Evolutionary conservation across 2,797 vertebrate genomes (phyloP).

Genomic region (Aselliscus stoliczkanus): DNA sequence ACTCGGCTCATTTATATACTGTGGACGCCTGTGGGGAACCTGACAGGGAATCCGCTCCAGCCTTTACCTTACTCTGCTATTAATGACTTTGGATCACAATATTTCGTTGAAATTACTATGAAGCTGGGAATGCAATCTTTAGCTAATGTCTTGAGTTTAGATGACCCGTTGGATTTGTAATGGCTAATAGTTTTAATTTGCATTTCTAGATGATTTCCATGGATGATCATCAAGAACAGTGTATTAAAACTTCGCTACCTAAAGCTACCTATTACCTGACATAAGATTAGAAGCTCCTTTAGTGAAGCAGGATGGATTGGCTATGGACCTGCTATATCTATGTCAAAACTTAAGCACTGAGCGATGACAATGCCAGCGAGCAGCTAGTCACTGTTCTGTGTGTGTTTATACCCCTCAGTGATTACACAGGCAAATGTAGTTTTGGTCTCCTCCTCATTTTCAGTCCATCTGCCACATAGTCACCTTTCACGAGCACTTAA

Average conservation of each 20-base stretch:
- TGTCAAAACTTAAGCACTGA: neutral
- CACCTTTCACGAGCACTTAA: constrained; percentile 62
- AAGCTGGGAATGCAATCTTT: neutral
- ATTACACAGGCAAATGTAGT: neutral
- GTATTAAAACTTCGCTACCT: neutral
- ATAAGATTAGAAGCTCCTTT: neutral
- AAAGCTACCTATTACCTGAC: neutral
- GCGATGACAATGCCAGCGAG: neutral
- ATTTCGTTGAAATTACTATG: neutral
- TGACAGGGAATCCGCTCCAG: neutral
- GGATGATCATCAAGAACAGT: neutral
- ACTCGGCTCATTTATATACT: neutral
- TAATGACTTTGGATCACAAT: neutral
- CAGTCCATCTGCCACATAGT: neutral
- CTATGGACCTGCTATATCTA: neutral
- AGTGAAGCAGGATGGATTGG: neutral
- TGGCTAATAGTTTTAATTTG: neutral
- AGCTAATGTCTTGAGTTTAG: neutral
- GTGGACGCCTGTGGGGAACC: neutral
- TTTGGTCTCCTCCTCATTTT: neutral
- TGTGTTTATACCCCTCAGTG: neutral
- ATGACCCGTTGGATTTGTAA: neutral
- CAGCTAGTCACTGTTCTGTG: neutral
- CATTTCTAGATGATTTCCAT: neutral
- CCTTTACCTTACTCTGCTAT: neutral